phyloP scores from a whole-genome alignment of 1,140 invertebrate genomes.

The Drosophila ironensis region DNA sequence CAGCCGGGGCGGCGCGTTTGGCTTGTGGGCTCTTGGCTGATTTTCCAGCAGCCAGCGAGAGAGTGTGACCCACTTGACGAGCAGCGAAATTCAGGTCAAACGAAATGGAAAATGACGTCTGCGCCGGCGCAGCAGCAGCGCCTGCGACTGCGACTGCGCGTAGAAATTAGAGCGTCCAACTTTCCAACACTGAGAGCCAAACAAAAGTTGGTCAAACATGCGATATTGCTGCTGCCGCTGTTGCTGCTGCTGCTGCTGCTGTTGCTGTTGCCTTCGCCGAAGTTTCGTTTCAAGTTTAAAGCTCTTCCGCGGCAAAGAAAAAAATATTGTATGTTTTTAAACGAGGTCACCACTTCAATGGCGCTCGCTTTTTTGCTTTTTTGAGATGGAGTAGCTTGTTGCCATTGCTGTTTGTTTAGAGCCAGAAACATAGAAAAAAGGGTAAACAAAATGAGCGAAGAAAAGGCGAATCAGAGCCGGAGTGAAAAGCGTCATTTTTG shows the following conservation, averaged over 20 bases:
- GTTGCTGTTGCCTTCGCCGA: conserved; percentile 17
- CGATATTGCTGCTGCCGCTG: conserved; percentile 15
- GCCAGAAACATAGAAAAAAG: conserved; percentile 26
- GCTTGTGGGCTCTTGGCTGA: conserved; percentile 50
- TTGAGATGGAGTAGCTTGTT: not conserved
- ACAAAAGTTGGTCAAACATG: conserved; percentile 70
- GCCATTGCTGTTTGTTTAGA: conserved; percentile 24
- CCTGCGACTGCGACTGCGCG: conserved; percentile 42
- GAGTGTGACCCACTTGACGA: conserved; percentile 64
- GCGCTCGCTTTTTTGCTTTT: conserved; percentile 46
- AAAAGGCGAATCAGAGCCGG: conserved; percentile 44
- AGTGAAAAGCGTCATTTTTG: conserved; percentile 22
- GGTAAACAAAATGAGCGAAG: conserved; percentile 43
- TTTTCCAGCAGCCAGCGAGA: conserved; percentile 47
- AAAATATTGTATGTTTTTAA: conserved; percentile 54
- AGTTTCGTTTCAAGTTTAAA: conserved; percentile 79
- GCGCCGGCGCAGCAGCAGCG: conserved; percentile 29
- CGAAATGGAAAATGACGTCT: conserved; percentile 78
- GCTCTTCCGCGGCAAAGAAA: conserved; percentile 69
- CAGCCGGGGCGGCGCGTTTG: conserved; percentile 15
- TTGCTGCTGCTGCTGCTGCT: not conserved
- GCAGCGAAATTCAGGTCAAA: conserved; percentile 78
- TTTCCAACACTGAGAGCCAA: conserved; percentile 47
- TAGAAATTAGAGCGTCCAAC: conserved; percentile 72
- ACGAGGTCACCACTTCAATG: conserved; percentile 78